Percentiles rank a stretch among this genome's conserved stretches.
These are phyloP conservation scores for Thaumetopoea pityocampa DNA, from an alignment of 1,140 invertebrate species.

Conservation along the genomic window DNA sequence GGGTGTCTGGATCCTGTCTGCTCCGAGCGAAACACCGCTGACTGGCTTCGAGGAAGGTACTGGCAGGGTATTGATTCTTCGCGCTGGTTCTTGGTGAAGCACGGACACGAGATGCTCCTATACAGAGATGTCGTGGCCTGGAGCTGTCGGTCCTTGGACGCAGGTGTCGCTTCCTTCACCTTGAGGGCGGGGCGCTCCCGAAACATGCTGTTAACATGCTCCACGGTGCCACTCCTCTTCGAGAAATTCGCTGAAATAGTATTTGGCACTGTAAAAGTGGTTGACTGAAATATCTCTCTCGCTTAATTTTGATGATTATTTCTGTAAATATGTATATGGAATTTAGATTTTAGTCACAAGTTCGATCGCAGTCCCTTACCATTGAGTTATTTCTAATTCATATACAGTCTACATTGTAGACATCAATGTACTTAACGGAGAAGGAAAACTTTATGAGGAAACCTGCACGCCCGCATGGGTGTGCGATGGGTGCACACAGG, in stretches of 20 bases:
- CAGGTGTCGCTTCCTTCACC: neutral
- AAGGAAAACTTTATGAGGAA: no score
- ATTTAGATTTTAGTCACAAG: no score
- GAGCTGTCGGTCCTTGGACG: neutral
- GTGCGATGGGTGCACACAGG: no score
- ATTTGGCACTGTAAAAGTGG: conserved; percentile 14
- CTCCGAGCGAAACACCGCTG: neutral
- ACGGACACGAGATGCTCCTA: conserved; percentile 8
- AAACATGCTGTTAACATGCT: conserved; percentile 2
- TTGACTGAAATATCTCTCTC: no score
- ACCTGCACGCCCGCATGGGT: no score
- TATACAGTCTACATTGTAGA: no score
- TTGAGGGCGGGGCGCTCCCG: neutral
- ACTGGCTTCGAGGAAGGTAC: conserved; percentile 1
- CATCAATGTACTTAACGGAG: no score
- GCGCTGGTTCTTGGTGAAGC: neutral
- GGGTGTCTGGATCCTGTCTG: neutral
- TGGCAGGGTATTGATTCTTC: neutral
- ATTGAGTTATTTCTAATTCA: no score
- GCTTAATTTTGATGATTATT: no score
- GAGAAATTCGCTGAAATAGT: conserved; percentile 18
- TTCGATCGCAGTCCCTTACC: no score
- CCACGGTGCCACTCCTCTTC: conserved; percentile 1
- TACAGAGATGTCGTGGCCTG: neutral
- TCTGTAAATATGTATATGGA: no score